Evolutionary conservation across 2,797 vertebrate genomes (phyloP).

Genomic region (Carduelis carduelis): DNA sequence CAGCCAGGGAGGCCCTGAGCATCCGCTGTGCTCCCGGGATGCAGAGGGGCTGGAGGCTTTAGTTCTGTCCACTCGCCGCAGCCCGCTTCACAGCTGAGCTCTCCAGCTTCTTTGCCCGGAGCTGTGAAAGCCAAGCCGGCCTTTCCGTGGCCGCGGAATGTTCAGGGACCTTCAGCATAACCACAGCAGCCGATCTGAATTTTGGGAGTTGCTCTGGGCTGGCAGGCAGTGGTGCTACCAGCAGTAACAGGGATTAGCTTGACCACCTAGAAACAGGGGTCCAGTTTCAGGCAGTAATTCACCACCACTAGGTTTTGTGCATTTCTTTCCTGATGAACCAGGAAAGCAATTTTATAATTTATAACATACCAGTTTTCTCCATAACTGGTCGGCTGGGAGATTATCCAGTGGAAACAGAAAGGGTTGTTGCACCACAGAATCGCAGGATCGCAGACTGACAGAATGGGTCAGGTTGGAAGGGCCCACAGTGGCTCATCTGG

Average conservation of each 20-base stretch:
- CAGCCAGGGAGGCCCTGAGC: background rate
- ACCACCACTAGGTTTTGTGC: background rate
- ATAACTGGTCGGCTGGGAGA: background rate
- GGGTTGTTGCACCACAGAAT: background rate
- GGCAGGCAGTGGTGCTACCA: background rate
- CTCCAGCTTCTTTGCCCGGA: background rate
- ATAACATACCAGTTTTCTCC: background rate
- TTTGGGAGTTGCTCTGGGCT: fast-evolving
- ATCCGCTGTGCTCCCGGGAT: too few species aligned
- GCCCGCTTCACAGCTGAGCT: fast-evolving
- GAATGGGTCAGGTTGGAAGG: background rate
- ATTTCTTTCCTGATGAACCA: background rate
- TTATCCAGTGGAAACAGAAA: background rate
- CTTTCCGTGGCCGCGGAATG: background rate
- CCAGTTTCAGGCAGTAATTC: fast-evolving
- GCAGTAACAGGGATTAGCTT: background rate
- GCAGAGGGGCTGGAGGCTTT: fast-evolving
- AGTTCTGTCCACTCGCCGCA: fast-evolving
- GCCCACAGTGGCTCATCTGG: background rate
- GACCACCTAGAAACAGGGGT: background rate
- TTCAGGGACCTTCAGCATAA: fast-evolving
- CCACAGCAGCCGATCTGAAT: fast-evolving
- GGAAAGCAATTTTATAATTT: background rate
- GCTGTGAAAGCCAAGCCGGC: fast-evolving
- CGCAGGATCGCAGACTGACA: background rate